Percentiles rank a stretch among this genome's conserved stretches.
Evolutionary conservation across 2,888 invertebrate species (phyloP).

Genomic region (Tachina fera): DNA sequence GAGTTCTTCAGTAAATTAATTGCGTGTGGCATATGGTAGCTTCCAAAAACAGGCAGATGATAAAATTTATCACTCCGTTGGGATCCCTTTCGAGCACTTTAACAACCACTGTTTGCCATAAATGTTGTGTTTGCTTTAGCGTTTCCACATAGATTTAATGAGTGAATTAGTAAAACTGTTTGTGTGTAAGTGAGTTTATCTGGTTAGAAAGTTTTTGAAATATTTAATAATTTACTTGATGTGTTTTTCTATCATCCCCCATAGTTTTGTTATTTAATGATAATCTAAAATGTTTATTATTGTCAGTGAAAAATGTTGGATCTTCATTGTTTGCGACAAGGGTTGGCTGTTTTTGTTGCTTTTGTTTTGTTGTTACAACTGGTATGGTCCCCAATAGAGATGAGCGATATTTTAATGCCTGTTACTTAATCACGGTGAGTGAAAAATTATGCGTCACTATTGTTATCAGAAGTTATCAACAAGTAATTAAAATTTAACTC

Average conservation of each 20-base stretch:
- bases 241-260: background rate
- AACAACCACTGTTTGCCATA: background rate
- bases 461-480: too few species aligned
- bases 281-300: slow-evolving; percentile 60
- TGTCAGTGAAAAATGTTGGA: slow-evolving; percentile 28
- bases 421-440: too few species aligned
- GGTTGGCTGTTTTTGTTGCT: background rate
- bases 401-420: too few species aligned
- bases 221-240: slow-evolving; percentile 65
- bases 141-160: slow-evolving; percentile 30
- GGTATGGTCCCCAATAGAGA: background rate
- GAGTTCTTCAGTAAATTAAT: too few species aligned
- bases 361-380: background rate
- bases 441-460: too few species aligned
- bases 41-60: too few species aligned
- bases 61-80: too few species aligned
- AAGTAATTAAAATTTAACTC: too few species aligned
- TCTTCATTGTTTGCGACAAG: background rate
- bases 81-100: background rate
- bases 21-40: too few species aligned
- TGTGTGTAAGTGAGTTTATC: background rate
- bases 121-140: background rate
- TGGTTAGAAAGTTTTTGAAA: slow-evolving; percentile 52
- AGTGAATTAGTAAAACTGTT: slow-evolving; percentile 12
- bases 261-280: slow-evolving; percentile 48